phyloP scores from a whole-genome alignment of 1,140 invertebrate genomes.

The Musca vetustissima region DNA sequence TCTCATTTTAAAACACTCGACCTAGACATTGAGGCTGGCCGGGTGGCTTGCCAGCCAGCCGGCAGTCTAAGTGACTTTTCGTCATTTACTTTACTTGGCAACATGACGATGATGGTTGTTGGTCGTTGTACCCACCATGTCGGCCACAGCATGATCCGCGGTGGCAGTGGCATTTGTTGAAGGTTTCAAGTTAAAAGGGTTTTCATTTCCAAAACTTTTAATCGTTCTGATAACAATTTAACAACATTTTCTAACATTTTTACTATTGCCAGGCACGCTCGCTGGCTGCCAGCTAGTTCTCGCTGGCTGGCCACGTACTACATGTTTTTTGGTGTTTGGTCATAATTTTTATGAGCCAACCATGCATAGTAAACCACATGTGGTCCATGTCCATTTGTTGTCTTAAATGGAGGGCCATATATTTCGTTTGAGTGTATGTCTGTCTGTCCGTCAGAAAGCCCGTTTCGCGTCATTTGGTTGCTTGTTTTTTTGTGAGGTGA shows the following conservation, averaged over 20 bases:
- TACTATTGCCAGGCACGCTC: constrained; percentile 2
- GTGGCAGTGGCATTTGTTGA: constrained; percentile 5
- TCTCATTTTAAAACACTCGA: no score
- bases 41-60: no score
- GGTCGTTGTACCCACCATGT: no score
- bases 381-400: constrained; percentile 2
- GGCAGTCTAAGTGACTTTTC: no score
- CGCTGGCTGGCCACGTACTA: neutral
- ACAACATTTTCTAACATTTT: constrained; percentile 24
- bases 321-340: constrained; percentile 8
- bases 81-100: no score
- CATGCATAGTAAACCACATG: neutral
- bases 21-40: no score
- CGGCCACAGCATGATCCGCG: no score
- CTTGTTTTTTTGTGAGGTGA: neutral
- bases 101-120: no score
- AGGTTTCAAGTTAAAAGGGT: constrained; percentile 7
- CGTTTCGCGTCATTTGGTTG: neutral
- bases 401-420: neutral
- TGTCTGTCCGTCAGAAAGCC: neutral
- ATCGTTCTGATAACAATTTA: constrained; percentile 20
- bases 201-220: constrained; percentile 21
- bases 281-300: no score
- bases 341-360: constrained; percentile 2
- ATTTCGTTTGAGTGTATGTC: neutral